A percentile compares a stretch with the other conserved stretches of the same genome.
phyloP scores from a whole-genome alignment of 2,888 invertebrate genomes.

The Netelia fuscicornis region DNA sequence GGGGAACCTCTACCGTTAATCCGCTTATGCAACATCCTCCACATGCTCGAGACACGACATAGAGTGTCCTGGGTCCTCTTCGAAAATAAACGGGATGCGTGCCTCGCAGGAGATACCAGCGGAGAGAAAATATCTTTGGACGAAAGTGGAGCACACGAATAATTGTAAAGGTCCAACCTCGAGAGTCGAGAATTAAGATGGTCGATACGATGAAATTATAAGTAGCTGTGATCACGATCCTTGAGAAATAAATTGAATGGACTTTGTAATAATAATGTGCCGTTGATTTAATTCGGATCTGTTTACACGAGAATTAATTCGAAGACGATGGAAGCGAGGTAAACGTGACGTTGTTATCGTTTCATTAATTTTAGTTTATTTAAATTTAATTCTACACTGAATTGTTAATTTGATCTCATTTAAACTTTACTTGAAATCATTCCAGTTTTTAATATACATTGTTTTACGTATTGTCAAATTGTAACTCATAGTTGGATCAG shows the following conservation, averaged over 20 bases:
- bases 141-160: background rate
- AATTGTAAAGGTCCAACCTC: background rate
- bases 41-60: background rate
- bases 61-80: slow-evolving; percentile 15
- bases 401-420: too few species aligned
- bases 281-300: too few species aligned
- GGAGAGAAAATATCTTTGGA: background rate
- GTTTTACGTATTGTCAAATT: too few species aligned
- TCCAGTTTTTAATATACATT: too few species aligned
- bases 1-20: slow-evolving; percentile 77
- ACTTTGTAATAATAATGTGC: background rate
- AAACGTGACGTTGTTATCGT: too few species aligned
- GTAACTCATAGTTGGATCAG: too few species aligned
- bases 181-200: background rate
- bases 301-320: too few species aligned
- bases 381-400: too few species aligned
- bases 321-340: too few species aligned
- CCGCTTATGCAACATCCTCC: slow-evolving; percentile 75
- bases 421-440: too few species aligned
- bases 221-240: background rate
- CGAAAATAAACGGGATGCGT: slow-evolving; percentile 16
- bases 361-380: too few species aligned
- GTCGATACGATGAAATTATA: background rate
- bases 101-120: background rate
- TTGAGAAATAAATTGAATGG: background rate